Conservation (phyloP, 2,113 vertebrate species). For the Crotalus horridus region DNA sequence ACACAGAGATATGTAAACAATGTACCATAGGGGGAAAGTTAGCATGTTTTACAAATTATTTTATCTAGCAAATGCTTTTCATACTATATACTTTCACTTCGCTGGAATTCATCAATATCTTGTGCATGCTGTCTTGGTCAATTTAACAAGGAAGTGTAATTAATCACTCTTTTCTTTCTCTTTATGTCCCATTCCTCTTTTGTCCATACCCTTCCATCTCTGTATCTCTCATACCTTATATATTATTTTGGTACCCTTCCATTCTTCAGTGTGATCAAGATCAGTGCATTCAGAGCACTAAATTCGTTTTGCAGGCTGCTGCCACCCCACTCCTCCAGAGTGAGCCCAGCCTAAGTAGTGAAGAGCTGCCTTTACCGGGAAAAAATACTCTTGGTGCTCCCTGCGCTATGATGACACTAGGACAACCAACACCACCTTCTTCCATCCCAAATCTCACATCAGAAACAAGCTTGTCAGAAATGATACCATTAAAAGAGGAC, state of each 20-base stretch:
- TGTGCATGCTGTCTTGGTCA: conserved; percentile 36
- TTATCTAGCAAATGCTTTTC: neutral
- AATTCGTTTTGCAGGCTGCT: conserved; percentile 99
- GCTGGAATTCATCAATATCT: neutral
- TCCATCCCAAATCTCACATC: conserved; percentile 89
- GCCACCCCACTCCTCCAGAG: conserved; percentile 90
- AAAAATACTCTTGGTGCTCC: conserved; percentile 79
- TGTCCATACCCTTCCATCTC: conserved; percentile 33
- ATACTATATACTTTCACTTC: neutral
- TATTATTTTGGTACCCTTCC: conserved; percentile 54
- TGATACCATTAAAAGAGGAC: conserved; percentile 80
- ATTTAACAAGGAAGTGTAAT: conserved; percentile 60
- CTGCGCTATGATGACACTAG: conserved; percentile 83
- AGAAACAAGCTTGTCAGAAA: conserved; percentile 77
- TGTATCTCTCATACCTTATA: conserved; percentile 25
- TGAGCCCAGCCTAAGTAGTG: conserved; percentile 84
- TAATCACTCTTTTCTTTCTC: conserved; percentile 72
- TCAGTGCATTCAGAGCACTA: conserved; percentile 99
- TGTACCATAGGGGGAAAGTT: neutral
- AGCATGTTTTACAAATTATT: neutral
- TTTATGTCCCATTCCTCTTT: conserved; percentile 54
- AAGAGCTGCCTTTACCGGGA: conserved; percentile 78
- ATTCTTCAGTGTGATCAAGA: conserved; percentile 92
- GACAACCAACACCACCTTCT: conserved; percentile 90
- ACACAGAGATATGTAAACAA: neutral